Evolutionary conservation across 2,797 vertebrate genomes (phyloP).

Genomic region (Dromococcyx pavoninus): DNA sequence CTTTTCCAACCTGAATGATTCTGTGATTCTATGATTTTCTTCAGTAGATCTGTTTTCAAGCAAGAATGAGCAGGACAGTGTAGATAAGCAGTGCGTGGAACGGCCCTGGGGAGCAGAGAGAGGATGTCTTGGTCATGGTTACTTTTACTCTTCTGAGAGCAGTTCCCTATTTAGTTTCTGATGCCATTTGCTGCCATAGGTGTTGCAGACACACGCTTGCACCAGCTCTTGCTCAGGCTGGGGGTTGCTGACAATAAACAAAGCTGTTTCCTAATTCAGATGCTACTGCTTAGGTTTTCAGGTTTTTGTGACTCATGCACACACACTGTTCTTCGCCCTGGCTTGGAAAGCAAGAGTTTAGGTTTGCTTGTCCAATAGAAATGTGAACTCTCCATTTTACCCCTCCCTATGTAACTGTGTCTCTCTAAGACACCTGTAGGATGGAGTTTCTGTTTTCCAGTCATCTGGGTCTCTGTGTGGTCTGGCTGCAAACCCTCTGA

Average conservation of each 20-base stretch:
- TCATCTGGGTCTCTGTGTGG: not conserved
- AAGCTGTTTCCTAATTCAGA: not conserved
- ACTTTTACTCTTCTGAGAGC: not conserved
- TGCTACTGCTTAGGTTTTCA: conserved; percentile 56
- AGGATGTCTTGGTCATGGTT: not conserved
- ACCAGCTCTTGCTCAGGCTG: not conserved
- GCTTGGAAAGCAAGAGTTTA: conserved; percentile 50
- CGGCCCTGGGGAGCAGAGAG: not conserved
- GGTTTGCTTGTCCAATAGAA: conserved; percentile 54
- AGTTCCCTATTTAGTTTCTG: not conserved
- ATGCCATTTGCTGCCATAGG: not conserved
- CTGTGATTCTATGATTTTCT: too few relatives aligned
- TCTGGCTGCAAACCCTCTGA: not conserved
- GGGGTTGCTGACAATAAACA: conserved; percentile 10
- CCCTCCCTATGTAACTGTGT: conserved; percentile 4
- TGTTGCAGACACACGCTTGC: not conserved
- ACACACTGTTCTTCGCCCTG: conserved; percentile 62
- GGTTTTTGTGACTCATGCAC: conserved; percentile 63
- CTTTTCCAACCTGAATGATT: too few relatives aligned
- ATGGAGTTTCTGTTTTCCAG: not conserved
- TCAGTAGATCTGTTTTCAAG: not conserved
- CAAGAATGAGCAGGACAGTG: not conserved
- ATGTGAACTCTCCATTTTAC: conserved; percentile 32
- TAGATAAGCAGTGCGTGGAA: not conserved
- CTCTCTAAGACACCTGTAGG: conserved; percentile 13